Percentiles rank a stretch among this genome's conserved stretches.
phyloP scores from a whole-genome alignment of 1,140 invertebrate genomes.

The Theocolax elegans region DNA sequence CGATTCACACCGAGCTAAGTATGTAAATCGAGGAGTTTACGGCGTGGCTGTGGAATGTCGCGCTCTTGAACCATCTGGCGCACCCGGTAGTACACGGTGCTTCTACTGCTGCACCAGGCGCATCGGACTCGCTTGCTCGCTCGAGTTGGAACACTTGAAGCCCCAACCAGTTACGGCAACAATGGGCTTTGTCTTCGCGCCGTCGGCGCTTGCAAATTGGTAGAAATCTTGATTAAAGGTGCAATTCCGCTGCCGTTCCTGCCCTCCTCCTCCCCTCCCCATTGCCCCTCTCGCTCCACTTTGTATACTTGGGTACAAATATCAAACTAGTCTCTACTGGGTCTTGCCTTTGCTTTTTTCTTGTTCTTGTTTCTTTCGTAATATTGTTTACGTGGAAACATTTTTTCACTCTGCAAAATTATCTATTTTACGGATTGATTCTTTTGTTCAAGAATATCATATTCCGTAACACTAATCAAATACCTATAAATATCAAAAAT shows the following conservation, averaged over 20 bases:
- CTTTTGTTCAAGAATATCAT: too few relatives aligned
- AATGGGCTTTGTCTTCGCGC: constrained; percentile 68
- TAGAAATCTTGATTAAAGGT: constrained; percentile 70
- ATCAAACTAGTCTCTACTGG: constrained; percentile 50
- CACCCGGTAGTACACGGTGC: not conserved
- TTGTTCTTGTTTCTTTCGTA: not conserved
- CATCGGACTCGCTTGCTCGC: constrained; percentile 4
- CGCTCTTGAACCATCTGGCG: not conserved
- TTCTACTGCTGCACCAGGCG: not conserved
- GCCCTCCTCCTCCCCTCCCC: too few relatives aligned
- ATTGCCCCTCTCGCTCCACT: too few relatives aligned
- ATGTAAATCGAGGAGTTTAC: not conserved
- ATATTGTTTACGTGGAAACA: not conserved
- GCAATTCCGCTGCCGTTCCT: constrained; percentile 56
- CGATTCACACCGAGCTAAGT: not conserved
- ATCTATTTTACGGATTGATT: too few relatives aligned
- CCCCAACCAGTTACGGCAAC: constrained; percentile 68
- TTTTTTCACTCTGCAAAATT: too few relatives aligned
- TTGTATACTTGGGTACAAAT: constrained; percentile 61
- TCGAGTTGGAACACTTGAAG: constrained; percentile 62
- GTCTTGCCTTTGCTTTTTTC: not conserved
- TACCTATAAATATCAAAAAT: too few relatives aligned
- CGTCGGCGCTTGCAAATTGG: constrained; percentile 67
- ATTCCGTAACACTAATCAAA: too few relatives aligned
- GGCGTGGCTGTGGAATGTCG: not conserved